phyloP scores from a whole-genome alignment of 2,888 invertebrate species.

The Rugalucina vietnamica region DNA sequence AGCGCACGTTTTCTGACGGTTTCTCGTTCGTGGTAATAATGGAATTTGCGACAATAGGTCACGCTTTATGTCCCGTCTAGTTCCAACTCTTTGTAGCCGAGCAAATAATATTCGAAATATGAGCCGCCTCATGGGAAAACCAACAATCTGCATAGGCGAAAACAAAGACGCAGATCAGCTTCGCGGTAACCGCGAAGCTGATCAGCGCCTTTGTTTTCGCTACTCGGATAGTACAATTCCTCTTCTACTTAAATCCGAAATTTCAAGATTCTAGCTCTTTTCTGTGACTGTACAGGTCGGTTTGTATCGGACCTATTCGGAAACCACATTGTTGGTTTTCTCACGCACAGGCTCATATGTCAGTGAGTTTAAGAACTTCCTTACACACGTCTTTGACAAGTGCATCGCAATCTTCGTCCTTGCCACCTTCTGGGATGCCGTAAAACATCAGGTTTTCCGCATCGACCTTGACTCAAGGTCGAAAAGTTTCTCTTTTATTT shows the following conservation, averaged over 20 bases:
- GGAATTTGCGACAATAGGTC: not conserved
- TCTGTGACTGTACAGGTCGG: too few relatives aligned
- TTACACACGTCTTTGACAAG: slow-evolving; percentile 11
- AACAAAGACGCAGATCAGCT: too few relatives aligned
- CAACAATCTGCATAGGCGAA: too few relatives aligned
- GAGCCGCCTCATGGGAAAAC: too few relatives aligned
- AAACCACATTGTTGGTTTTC: too few relatives aligned
- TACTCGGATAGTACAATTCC: too few relatives aligned
- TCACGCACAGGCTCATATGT: too few relatives aligned
- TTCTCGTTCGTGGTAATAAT: not conserved
- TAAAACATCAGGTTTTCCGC: slow-evolving; percentile 21
- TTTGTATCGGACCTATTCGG: too few relatives aligned
- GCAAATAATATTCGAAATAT: not conserved
- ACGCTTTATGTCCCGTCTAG: not conserved
- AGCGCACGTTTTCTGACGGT: not conserved
- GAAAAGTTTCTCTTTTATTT: not conserved
- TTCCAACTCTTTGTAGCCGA: slow-evolving; percentile 14
- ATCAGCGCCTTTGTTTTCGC: too few relatives aligned
- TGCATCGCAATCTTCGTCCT: not conserved
- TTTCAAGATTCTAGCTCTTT: too few relatives aligned
- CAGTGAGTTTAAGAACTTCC: not conserved
- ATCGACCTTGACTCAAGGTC: slow-evolving; percentile 8
- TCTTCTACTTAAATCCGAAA: too few relatives aligned
- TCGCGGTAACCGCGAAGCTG: too few relatives aligned
- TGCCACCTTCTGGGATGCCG: not conserved